Conservation (phyloP, 1,140 invertebrate genomes). For the Penaeus indicus region DNA sequence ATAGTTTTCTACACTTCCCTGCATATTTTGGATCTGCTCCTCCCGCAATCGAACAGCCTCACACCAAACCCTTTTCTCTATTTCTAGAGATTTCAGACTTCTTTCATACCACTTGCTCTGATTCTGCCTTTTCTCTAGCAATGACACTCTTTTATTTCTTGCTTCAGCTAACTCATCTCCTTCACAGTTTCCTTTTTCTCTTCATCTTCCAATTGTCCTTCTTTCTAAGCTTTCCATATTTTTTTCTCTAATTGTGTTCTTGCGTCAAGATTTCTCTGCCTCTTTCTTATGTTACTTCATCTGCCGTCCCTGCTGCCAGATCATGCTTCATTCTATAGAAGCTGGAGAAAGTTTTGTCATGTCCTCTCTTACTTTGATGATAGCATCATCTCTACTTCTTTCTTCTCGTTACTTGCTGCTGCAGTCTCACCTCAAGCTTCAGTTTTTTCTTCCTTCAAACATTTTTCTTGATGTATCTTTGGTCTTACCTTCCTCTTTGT, state of each 20-base stretch:
- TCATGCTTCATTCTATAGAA: constrained; percentile 64
- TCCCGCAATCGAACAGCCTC: constrained; percentile 47
- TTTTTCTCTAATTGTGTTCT: constrained; percentile 28
- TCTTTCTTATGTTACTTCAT: constrained; percentile 40
- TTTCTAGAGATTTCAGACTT: constrained; percentile 25
- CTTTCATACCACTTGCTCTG: constrained; percentile 1
- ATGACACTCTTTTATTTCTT: constrained; percentile 2
- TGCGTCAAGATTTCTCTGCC: not conserved
- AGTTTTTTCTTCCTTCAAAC: constrained; percentile 60
- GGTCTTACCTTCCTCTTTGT: constrained; percentile 28
- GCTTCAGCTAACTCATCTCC: constrained; percentile 28
- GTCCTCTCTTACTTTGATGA: constrained; percentile 59
- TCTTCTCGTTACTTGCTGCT: constrained; percentile 51
- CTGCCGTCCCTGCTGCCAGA: constrained; percentile 55
- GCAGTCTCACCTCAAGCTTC: constrained; percentile 41
- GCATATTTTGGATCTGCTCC: constrained; percentile 60
- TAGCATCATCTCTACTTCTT: constrained; percentile 63
- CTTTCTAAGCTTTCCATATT: constrained; percentile 38
- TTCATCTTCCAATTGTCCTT: constrained; percentile 37
- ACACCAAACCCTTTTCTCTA: constrained; percentile 46
- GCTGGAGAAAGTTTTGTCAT: constrained; percentile 54
- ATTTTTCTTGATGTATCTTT: constrained; percentile 20
- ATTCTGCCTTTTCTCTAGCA: constrained; percentile 26
- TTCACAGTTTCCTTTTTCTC: constrained; percentile 17
- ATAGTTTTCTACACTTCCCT: constrained; percentile 49